These are phyloP conservation scores for Prinia subflava DNA, from an alignment of 2,113 vertebrate genomes.

Conservation along the genomic window DNA sequence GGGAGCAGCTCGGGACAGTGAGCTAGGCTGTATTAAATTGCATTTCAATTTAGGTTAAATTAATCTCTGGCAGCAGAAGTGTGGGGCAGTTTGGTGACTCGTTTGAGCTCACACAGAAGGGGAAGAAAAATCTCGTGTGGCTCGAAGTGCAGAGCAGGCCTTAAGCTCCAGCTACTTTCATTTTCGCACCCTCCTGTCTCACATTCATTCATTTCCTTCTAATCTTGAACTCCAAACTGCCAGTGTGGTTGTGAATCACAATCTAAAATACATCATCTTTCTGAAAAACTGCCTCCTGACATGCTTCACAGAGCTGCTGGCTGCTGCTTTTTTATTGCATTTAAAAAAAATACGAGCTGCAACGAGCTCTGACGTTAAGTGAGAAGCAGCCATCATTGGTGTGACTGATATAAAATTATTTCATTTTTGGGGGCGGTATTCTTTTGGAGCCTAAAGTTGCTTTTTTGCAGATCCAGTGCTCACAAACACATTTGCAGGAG, in stretches of 20 bases:
- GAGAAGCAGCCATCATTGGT: neutral
- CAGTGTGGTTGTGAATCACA: neutral
- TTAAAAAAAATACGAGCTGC: neutral
- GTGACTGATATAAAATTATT: neutral
- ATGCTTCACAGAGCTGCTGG: neutral
- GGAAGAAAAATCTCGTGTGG: neutral
- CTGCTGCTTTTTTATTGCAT: neutral
- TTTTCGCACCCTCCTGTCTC: neutral
- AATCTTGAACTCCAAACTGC: constrained; percentile 13
- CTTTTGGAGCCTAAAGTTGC: neutral
- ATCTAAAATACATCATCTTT: neutral
- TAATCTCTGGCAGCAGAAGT: neutral
- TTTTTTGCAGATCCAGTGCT: neutral
- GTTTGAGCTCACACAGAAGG: neutral
- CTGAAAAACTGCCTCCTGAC: neutral
- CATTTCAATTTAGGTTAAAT: neutral
- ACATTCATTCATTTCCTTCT: constrained; percentile 46
- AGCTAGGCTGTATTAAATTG: neutral
- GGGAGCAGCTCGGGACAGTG: neutral
- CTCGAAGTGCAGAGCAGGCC: neutral
- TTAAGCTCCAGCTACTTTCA: neutral
- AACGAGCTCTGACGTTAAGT: neutral
- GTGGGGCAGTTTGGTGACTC: neutral
- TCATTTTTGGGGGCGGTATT: neutral
- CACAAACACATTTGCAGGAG: neutral